These are phyloP conservation scores for Drosophila borealis DNA, from an alignment of 2,888 invertebrate genomes.

Conservation along the genomic window DNA sequence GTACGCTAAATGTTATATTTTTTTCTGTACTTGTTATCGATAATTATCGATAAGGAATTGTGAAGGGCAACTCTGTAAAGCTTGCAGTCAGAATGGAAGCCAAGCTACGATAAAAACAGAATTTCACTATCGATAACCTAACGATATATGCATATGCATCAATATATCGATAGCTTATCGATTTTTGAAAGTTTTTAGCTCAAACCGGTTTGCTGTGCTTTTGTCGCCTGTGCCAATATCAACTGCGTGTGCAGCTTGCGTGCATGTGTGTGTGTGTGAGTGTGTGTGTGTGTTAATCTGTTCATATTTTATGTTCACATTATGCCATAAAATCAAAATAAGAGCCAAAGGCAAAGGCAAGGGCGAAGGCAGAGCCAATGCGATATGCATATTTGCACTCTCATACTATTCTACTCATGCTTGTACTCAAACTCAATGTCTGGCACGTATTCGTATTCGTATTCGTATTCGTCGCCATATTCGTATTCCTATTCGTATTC, in stretches of 20 bases:
- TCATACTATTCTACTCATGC: neutral
- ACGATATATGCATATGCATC: neutral
- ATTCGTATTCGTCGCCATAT: neutral
- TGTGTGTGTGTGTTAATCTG: constrained; percentile 50
- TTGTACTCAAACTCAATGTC: neutral
- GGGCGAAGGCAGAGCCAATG: constrained; percentile 27
- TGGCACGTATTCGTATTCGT: constrained; percentile 2
- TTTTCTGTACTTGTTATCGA: too few relatives aligned
- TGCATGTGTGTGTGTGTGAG: neutral
- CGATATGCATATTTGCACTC: constrained; percentile 29
- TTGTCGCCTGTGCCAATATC: neutral
- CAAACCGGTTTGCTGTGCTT: neutral
- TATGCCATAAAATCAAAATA: constrained; percentile 64
- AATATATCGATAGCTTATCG: constrained; percentile 1
- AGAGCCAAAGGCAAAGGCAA: constrained; percentile 31
- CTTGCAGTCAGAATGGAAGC: too few relatives aligned
- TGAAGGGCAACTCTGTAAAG: too few relatives aligned
- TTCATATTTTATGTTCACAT: constrained; percentile 63
- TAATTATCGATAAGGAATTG: too few relatives aligned
- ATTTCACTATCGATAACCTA: too few relatives aligned
- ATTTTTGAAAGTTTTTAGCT: neutral
- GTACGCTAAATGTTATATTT: neutral
- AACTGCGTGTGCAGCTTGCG: neutral
- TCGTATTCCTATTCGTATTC: neutral
- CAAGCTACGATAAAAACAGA: too few relatives aligned